phyloP scores from a whole-genome alignment of 2,888 invertebrate genomes.

The Dolichomitus sp. region DNA sequence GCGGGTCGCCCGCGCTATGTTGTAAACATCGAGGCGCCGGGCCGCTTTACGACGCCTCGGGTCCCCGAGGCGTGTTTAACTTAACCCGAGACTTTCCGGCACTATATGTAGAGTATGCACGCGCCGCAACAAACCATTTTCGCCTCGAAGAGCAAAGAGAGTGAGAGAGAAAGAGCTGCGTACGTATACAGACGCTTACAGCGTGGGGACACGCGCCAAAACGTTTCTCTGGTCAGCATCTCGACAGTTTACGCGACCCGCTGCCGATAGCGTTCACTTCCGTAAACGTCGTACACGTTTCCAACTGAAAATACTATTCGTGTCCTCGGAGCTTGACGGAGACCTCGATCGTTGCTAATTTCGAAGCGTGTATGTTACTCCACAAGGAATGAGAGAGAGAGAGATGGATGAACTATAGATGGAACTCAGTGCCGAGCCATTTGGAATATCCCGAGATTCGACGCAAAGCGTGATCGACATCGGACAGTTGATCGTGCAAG shows the following conservation, averaged over 20 bases:
- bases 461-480: conserved; percentile 18
- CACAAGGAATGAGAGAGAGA: conserved; percentile 13
- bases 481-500: conserved; percentile 36
- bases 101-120: conserved; percentile 62
- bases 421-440: not conserved
- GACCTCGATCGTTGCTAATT: conserved; percentile 44
- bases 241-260: conserved; percentile 62
- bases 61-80: conserved; percentile 79
- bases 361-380: conserved; percentile 40
- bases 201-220: conserved; percentile 54
- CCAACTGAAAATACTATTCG: conserved; percentile 59
- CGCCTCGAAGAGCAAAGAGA: conserved; percentile 11
- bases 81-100: conserved; percentile 80
- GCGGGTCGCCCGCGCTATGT: conserved; percentile 75
- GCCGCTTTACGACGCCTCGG: conserved; percentile 86
- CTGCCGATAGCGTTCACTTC: conserved; percentile 56
- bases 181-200: conserved; percentile 18
- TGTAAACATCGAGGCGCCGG: conserved; percentile 88
- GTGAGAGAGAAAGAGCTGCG: conserved; percentile 5
- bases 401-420: not conserved
- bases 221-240: conserved; percentile 57
- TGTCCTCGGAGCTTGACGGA: conserved; percentile 40
- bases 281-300: conserved; percentile 57
- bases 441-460: conserved; percentile 8
- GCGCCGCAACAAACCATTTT: conserved; percentile 53